Evolutionary conservation across 92 coral and sea anemone genomes (phyloP).

Genomic region (Pocillopora meandrina): DNA sequence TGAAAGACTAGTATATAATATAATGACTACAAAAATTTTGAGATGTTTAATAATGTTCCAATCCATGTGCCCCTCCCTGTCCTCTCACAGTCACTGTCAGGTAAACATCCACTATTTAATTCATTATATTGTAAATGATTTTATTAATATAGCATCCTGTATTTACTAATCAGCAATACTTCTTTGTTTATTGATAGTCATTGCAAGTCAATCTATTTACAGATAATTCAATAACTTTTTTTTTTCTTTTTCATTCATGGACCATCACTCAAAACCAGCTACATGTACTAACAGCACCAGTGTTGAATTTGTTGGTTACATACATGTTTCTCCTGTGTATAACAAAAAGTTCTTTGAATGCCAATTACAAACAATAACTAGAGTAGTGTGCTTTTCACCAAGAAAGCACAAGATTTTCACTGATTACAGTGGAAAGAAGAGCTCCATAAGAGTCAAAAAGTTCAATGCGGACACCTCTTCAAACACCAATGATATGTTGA

Average conservation of each 20-base stretch:
- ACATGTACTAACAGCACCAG: too few relatives aligned
- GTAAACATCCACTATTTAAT: slow-evolving; percentile 45
- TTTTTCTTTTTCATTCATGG: slow-evolving; percentile 45
- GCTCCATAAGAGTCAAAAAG: slow-evolving; percentile 36
- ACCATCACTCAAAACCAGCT: slow-evolving; percentile 30
- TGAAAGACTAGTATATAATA: slow-evolving; percentile 25
- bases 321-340: slow-evolving; percentile 35
- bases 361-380: slow-evolving; percentile 25
- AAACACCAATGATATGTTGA: slow-evolving; percentile 35
- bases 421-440: slow-evolving; percentile 26
- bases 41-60: slow-evolving; percentile 32
- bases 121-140: slow-evolving; percentile 26
- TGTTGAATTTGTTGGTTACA: slow-evolving; percentile 32
- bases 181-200: slow-evolving; percentile 41
- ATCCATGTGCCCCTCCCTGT: slow-evolving; percentile 32
- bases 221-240: not conserved
- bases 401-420: slow-evolving; percentile 22
- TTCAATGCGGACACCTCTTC: slow-evolving; percentile 28
- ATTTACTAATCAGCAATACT: slow-evolving; percentile 15
- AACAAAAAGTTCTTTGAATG: slow-evolving; percentile 29
- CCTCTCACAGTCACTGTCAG: slow-evolving; percentile 45
- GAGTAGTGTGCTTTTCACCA: slow-evolving; percentile 39
- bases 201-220: too few relatives aligned
- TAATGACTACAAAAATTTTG: slow-evolving; percentile 38
- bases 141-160: slow-evolving; percentile 20